These are phyloP conservation scores for Microctenopoma steveboyesi DNA, from an alignment of 2,797 vertebrate species.

Conservation along the genomic window DNA sequence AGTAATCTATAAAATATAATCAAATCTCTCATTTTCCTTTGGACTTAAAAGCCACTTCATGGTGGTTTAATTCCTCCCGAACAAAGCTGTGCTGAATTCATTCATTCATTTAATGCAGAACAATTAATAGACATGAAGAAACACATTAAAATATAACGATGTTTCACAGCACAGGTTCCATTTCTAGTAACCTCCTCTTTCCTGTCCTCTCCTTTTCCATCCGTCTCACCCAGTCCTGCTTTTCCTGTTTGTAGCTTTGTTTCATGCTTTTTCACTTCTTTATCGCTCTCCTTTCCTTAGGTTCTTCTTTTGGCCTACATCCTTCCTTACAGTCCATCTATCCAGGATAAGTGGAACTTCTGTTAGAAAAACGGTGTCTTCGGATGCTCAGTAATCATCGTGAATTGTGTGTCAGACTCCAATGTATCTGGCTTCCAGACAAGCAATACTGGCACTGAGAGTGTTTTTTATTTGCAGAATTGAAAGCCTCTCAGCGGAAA, in stretches of 20 bases:
- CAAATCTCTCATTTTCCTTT: no score
- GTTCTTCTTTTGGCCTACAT: background rate
- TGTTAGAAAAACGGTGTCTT: background rate
- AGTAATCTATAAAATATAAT: no score
- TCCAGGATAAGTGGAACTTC: background rate
- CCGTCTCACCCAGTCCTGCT: conserved; percentile 4
- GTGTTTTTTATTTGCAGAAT: background rate
- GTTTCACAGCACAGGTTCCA: conserved; percentile 11
- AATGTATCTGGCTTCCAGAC: background rate
- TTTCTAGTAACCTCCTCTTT: conserved; percentile 9
- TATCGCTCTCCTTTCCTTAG: background rate
- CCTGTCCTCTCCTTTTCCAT: conserved; percentile 29
- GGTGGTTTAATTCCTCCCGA: background rate
- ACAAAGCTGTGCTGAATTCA: conserved; percentile 8
- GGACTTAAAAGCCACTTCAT: no score
- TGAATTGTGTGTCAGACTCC: background rate
- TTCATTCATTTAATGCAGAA: conserved; percentile 10
- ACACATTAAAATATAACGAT: conserved; percentile 43
- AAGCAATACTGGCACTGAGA: background rate
- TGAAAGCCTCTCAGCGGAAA: background rate
- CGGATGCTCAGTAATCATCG: background rate
- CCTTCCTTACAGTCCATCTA: no score
- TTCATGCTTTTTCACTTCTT: background rate
- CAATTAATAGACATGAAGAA: conserved; percentile 32
- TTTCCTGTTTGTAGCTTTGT: background rate